Evolutionary conservation across 37 sponge, comb jelly and placozoan species (phyloP).

Genomic region (Cladorhizidae sp.): DNA sequence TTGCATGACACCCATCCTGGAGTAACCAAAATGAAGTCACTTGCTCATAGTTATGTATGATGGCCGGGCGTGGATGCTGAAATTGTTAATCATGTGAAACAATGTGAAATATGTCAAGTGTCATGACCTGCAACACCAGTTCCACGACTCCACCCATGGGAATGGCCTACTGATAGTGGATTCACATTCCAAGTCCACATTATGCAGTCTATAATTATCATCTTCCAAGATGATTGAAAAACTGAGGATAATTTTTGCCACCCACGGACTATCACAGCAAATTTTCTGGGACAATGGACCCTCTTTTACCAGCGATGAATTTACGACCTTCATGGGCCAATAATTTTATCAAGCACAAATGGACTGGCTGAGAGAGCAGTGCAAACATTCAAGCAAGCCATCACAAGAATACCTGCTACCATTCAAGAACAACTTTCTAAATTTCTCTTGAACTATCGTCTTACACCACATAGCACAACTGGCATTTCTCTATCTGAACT

Average conservation of each 20-base stretch:
- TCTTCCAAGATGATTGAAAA: slow-evolving; percentile 24
- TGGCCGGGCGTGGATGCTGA: too few relatives aligned
- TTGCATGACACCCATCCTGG: too few relatives aligned
- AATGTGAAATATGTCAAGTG: too few relatives aligned
- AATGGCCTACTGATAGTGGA: neutral
- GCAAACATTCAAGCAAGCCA: slow-evolving; percentile 11
- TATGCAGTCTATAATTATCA: slow-evolving; percentile 10
- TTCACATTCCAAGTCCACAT: too few relatives aligned
- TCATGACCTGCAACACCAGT: slow-evolving; percentile 14
- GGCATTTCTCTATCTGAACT: neutral
- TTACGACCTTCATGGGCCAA: neutral
- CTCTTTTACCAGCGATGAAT: slow-evolving; percentile 30
- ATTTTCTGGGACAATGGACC: slow-evolving; percentile 37
- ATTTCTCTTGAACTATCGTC: slow-evolving; percentile 16
- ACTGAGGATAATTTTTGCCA: slow-evolving; percentile 6
- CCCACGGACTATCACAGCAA: slow-evolving; percentile 15
- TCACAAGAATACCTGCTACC: neutral
- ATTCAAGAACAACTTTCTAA: slow-evolving; percentile 10
- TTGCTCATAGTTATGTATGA: slow-evolving; percentile 36
- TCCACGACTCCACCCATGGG: slow-evolving; percentile 34
- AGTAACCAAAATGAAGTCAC: too few relatives aligned
- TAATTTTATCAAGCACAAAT: slow-evolving; percentile 36
- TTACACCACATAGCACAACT: slow-evolving; percentile 23
- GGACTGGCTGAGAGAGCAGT: slow-evolving; percentile 50
- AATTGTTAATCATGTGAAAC: too few relatives aligned